phyloP scores from a whole-genome alignment of 2,113 vertebrate genomes.

The Colistium nudipinnis region DNA sequence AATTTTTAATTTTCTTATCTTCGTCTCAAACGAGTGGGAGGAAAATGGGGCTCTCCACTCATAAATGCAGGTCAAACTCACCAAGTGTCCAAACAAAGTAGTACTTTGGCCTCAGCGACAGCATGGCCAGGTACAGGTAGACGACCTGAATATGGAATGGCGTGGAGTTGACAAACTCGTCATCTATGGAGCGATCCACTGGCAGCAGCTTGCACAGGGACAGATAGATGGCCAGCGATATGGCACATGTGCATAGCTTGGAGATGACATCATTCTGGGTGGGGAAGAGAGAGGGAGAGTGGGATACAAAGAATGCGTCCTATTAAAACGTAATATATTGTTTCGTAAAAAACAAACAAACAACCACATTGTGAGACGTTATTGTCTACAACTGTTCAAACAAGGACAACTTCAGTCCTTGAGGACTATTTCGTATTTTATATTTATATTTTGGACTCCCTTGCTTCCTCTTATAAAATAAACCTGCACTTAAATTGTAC shows the following conservation, averaged over 20 bases:
- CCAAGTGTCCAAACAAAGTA: conserved; percentile 98
- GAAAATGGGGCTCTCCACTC: neutral
- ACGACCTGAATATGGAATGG: conserved; percentile 87
- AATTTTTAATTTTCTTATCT: neutral
- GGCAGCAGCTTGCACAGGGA: conserved; percentile 87
- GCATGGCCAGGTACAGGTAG: conserved; percentile 93
- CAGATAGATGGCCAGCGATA: conserved; percentile 90
- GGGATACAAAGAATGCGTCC: neutral
- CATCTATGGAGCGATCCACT: conserved; percentile 89
- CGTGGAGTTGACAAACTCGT: conserved; percentile 85
- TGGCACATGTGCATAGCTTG: conserved; percentile 90
- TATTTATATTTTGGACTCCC: conserved; percentile 20
- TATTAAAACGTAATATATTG: neutral
- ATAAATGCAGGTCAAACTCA: conserved; percentile 76
- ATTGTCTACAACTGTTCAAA: neutral
- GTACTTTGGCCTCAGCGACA: conserved; percentile 96
- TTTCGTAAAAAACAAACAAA: neutral
- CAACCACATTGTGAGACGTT: neutral
- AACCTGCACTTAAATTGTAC: conserved; percentile 8
- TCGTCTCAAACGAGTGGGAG: neutral
- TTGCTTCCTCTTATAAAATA: conserved; percentile 15
- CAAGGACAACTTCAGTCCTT: conserved; percentile 18
- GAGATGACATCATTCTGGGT: conserved; percentile 87
- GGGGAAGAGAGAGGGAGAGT: conserved; percentile 5
- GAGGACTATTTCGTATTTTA: conserved; percentile 18